Conservation (phyloP, 1,140 invertebrate genomes). For the Conus ventricosus region DNA sequence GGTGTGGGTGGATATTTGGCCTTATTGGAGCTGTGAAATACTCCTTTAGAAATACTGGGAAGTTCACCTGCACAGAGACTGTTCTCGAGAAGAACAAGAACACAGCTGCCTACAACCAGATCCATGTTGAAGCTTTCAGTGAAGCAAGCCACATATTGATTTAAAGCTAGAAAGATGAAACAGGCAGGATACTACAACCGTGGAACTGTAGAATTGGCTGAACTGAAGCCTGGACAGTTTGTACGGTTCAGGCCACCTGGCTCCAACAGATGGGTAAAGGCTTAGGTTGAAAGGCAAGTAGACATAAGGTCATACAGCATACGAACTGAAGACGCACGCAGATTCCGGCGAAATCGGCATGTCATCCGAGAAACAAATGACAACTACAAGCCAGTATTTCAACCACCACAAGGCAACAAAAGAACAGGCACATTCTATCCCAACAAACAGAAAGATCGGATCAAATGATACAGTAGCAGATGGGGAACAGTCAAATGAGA, state of each 20-base stretch:
- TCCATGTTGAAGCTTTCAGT: neutral
- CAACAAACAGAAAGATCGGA: neutral
- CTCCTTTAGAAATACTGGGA: neutral
- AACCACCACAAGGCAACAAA: too few species aligned
- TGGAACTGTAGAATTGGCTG: neutral
- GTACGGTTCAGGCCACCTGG: neutral
- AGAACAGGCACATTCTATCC: neutral
- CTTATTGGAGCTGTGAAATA: neutral
- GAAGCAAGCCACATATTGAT: slow-evolving; percentile 74
- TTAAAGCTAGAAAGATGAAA: slow-evolving; percentile 60
- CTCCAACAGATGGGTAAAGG: neutral
- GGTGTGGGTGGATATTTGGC: neutral
- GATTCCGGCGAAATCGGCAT: neutral
- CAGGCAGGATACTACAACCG: slow-evolving; percentile 76
- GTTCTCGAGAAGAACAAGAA: neutral
- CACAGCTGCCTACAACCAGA: neutral
- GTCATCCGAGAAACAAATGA: too few species aligned
- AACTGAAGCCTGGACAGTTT: neutral
- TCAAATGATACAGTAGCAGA: neutral
- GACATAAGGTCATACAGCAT: neutral
- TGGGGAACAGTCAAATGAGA: too few species aligned
- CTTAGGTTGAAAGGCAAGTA: neutral
- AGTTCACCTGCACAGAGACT: slow-evolving; percentile 6
- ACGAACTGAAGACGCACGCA: neutral
- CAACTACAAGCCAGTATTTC: too few species aligned